These are phyloP conservation scores for Hermaeophaga mercurialis DNA, from an alignment of 2,888 invertebrate species.

Conservation along the genomic window DNA sequence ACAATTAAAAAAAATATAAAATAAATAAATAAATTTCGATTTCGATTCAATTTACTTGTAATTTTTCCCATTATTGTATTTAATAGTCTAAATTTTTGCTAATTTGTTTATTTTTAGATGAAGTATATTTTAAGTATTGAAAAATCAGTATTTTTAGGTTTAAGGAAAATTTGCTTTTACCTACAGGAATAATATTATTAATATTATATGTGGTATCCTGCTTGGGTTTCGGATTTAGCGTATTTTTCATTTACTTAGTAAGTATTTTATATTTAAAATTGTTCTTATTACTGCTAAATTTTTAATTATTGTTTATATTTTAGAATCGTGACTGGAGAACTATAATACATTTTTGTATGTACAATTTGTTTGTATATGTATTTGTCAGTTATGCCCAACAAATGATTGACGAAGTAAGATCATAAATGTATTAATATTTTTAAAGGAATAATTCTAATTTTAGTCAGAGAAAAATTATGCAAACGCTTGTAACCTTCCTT, in stretches of 20 bases:
- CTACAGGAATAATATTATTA: background rate
- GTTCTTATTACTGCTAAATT: too few species aligned
- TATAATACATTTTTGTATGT: background rate
- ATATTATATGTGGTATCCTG: background rate
- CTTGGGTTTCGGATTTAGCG: conserved; percentile 2
- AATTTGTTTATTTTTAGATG: too few species aligned
- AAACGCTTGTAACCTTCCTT: conserved; percentile 1
- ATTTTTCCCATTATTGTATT: too few species aligned
- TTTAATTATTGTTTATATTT: background rate
- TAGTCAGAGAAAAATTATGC: conserved; percentile 6
- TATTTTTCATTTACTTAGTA: conserved; percentile 4
- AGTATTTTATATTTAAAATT: background rate
- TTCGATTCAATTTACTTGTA: too few species aligned
- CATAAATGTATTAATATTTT: too few species aligned
- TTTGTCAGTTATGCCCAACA: background rate
- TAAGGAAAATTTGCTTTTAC: background rate
- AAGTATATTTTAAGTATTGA: too few species aligned
- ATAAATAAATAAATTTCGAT: too few species aligned
- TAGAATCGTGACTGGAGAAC: conserved; percentile 2
- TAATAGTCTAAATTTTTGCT: too few species aligned
- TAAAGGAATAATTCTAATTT: background rate
- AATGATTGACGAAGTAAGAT: background rate
- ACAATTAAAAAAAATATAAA: too few species aligned
- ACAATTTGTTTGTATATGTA: background rate
- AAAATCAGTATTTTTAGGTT: conserved; percentile 1